Evolutionary conservation across 2,113 vertebrate species (phyloP).

Genomic region (Leiothrix lutea): DNA sequence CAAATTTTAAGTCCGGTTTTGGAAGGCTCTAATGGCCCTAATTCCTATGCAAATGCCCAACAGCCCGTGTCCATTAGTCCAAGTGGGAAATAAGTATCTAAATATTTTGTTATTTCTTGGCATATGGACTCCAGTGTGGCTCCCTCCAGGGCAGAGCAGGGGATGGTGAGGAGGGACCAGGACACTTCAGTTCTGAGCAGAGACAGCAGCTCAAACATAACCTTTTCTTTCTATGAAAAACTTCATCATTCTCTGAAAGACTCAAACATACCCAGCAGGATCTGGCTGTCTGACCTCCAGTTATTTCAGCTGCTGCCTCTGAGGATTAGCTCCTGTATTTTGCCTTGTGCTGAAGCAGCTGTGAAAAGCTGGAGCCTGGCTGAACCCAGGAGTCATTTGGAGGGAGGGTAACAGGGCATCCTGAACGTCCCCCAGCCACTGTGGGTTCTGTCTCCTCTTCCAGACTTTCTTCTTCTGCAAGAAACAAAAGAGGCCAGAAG

Average conservation of each 20-base stretch:
- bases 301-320: not conserved
- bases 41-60: not conserved
- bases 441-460: not conserved
- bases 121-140: not conserved
- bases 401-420: not conserved
- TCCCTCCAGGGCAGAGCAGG: not conserved
- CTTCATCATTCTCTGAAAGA: not conserved
- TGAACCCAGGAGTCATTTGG: not conserved
- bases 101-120: not conserved
- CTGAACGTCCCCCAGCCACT: not conserved
- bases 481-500: not conserved
- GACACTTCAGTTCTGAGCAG: not conserved
- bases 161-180: not conserved
- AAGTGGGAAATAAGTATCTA: not conserved
- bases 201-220: not conserved
- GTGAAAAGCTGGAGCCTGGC: conserved; percentile 1
- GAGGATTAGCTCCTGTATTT: not conserved
- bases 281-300: not conserved
- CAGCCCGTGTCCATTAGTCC: not conserved
- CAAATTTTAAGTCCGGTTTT: not conserved
- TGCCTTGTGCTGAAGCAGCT: not conserved
- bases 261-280: not conserved
- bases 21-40: not conserved
- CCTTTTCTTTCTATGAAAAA: conserved; percentile 11
- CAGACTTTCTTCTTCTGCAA: not conserved